Percentiles rank a stretch among this genome's conserved stretches.
Evolutionary conservation across 1,140 invertebrate species (phyloP).

Genomic region (Alviniconcha marisindica): DNA sequence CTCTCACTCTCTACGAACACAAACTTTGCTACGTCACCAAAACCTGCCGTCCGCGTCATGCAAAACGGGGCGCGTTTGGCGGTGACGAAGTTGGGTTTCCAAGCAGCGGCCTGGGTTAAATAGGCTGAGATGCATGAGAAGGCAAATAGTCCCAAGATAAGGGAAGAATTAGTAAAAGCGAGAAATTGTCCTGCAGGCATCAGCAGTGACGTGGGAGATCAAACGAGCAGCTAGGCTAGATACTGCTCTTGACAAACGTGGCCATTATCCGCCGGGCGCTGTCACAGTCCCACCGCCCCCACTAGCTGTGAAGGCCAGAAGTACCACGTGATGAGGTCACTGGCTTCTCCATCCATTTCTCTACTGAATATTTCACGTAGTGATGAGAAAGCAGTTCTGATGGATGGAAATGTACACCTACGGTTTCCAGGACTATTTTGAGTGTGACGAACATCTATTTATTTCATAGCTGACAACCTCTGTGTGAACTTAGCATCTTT

Average conservation of each 20-base stretch:
- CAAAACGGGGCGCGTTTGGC: background rate
- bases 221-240: background rate
- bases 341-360: too few relatives aligned
- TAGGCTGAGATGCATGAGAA: slow-evolving; percentile 6
- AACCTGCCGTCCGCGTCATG: background rate
- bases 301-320: too few relatives aligned
- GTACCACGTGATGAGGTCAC: too few relatives aligned
- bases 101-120: background rate
- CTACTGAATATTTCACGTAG: too few relatives aligned
- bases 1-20: background rate
- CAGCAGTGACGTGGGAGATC: background rate
- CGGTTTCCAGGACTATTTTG: too few relatives aligned
- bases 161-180: slow-evolving; percentile 20
- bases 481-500: too few relatives aligned
- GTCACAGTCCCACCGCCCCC: too few relatives aligned
- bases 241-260: background rate
- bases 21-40: slow-evolving; percentile 4
- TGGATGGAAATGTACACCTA: too few relatives aligned
- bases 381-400: too few relatives aligned
- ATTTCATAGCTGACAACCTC: too few relatives aligned
- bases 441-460: too few relatives aligned
- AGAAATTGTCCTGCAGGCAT: background rate
- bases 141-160: background rate
- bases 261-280: background rate
- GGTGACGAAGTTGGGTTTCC: background rate